Conservation (phyloP, 2,888 invertebrate species). For the Rotaria macrura region DNA sequence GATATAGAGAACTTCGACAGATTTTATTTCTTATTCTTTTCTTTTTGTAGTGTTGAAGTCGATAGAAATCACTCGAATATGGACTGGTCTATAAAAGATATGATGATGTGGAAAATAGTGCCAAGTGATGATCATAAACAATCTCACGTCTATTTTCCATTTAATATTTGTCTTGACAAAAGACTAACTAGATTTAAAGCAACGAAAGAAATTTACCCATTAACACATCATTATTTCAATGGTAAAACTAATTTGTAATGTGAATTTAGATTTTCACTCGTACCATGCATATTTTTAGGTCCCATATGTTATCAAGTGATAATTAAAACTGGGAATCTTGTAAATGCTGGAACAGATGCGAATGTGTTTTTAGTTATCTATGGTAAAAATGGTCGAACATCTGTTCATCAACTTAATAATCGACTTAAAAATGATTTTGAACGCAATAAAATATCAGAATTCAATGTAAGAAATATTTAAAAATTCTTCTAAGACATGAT, state of each 20-base stretch:
- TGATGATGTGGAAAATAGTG: background rate
- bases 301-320: background rate
- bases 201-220: background rate
- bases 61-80: background rate
- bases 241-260: background rate
- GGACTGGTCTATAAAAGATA: background rate
- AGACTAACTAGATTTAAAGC: background rate
- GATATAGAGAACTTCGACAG: no score
- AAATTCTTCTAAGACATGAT: background rate
- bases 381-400: background rate
- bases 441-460: background rate
- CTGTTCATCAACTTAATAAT: background rate
- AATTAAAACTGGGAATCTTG: background rate
- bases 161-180: background rate
- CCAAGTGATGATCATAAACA: background rate
- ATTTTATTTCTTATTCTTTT: background rate
- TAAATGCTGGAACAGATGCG: background rate
- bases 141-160: background rate
- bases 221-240: background rate
- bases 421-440: background rate
- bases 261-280: background rate
- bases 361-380: background rate
- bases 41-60: background rate
- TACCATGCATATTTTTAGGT: background rate
- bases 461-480: background rate